Conservation (phyloP, 2,797 vertebrate species). For the Lagocephalus sceleratus region DNA sequence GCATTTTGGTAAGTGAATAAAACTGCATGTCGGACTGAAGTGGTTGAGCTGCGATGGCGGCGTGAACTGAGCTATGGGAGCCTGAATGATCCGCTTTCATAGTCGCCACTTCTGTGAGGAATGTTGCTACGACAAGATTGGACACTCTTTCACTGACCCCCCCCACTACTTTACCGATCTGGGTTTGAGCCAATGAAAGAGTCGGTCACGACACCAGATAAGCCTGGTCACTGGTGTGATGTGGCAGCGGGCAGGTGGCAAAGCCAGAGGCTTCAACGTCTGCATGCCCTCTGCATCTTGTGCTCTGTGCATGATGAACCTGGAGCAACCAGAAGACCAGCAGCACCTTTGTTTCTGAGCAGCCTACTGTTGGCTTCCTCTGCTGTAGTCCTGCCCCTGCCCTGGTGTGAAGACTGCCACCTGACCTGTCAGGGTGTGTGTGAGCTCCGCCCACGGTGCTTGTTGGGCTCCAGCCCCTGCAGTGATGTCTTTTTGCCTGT, state of each 20-base stretch:
- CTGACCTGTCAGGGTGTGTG: conserved; percentile 29
- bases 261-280: conserved; percentile 33
- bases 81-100: conserved; percentile 70
- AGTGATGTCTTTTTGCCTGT: conserved; percentile 59
- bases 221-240: conserved; percentile 41
- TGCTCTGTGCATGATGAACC: conserved; percentile 59
- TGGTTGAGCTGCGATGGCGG: conserved; percentile 73
- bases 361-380: conserved; percentile 23
- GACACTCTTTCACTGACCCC: conserved; percentile 77
- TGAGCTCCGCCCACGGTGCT: conserved; percentile 22
- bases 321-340: conserved; percentile 23
- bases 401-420: conserved; percentile 31
- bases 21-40: conserved; percentile 82
- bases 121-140: conserved; percentile 54
- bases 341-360: conserved; percentile 35
- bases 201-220: conserved; percentile 42
- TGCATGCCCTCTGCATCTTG: conserved; percentile 76
- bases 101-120: conserved; percentile 66
- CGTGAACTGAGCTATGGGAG: conserved; percentile 54
- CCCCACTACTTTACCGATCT: not conserved
- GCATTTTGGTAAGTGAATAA: conserved; percentile 84
- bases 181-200: conserved; percentile 74
- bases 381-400: conserved; percentile 31
- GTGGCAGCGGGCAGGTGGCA: conserved; percentile 22
- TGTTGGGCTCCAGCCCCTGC: conserved; percentile 21